Evolutionary conservation across 2,888 invertebrate species (phyloP), one percentile per base, ranked within the genome.

Genomic region (Scaptodrosophila latifasciaeformis): DNA sequence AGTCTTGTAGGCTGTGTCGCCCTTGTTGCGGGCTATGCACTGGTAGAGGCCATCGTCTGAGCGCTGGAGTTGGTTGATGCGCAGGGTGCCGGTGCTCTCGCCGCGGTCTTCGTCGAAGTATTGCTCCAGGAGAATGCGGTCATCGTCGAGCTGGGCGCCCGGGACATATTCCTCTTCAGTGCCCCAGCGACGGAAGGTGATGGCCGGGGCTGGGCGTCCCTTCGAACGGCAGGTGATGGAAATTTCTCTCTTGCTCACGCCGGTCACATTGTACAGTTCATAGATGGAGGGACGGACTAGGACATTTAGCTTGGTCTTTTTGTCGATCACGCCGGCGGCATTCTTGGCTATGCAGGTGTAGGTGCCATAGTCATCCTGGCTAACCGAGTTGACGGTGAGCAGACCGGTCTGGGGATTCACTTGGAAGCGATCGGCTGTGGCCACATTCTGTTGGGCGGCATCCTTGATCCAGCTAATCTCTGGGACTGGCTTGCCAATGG

Each of bases 11-110:
- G 91, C 91, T 50, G 89, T 89, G 10, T 92, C 95, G 18, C 94
- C 95, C 79, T 90, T 90, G 80, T 96, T 96, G 74, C 90, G 89
- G 3, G 96, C 96, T 45, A 93, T 89, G 82, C 96, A 96, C 81
- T 93, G 93, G 84, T 96, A 96, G 6, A 96, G 88, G 0, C 96
- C 96, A 84, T 96, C 96, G 84, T 96, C 94, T 2, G 89, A 88
- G 58, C 93, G 89, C 47, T 89, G 88, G 10, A 92, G 81, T 46
- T 90, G 89, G 0, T 88, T 84, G 68, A 96, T 92, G 29, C 89
- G 90, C 56, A 96, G 87, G 1, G 90, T 90, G 19, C 91, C 94
- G 46, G 89, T 88, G 0, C 90, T 88, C 75, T 91, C 90, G 5
- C 89, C 89, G 31, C 87, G 88, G n/a, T 87, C 87, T 7, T 88